Base-by-base conservation (phyloP, 1,140 invertebrate species). In the Stenopsyche tienmushanensis region DNA sequence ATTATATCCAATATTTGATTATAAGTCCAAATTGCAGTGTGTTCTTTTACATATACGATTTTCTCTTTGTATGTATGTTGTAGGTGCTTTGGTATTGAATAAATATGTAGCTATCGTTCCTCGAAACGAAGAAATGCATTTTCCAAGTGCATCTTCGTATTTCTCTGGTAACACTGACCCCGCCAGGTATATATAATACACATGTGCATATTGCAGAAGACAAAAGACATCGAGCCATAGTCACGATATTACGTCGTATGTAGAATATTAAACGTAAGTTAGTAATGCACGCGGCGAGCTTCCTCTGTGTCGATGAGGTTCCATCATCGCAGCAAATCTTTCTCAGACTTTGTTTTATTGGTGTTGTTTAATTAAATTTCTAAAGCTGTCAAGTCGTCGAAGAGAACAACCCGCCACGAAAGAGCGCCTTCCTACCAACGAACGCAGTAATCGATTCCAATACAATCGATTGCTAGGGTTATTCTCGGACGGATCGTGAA, bases 161-260 rank as follows among this genome's bases (percentile, higher is more conserved):
- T n/a, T n/a, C n/a, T n/a, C n/a, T n/a, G n/a, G n/a, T n/a, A n/a
- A n/a, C n/a, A n/a, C n/a, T n/a, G n/a, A n/a, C n/a, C n/a, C n/a
- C n/a, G n/a, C n/a, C n/a, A n/a, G n/a, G n/a, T 52, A 52, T 9
- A 21, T 52, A 52, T 24, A 53, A 25, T 20, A 20, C 15, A 55
- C 41, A 55, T 41, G n/a, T 58, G 24, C 20, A 44, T 23, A 42
- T 58, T 58, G 44, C 13, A 58, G n/a, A 42, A 58, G 23, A 58
- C 41, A 58, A 58, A 26, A 41, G 54, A 58, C 54, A 44, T 58
- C 24, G 20, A 39, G 15, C 44, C 44, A 60, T 60, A 60, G 57
- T 60, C 57, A 60, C 57, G 57, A 45, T 23, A 60, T 29, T 17
- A 3, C 15, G 18, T 24, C 34, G 54, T 57, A 57, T 57, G 21